phyloP scores from a whole-genome alignment of 2,888 invertebrate species.

The Zeuzera pyrina region DNA sequence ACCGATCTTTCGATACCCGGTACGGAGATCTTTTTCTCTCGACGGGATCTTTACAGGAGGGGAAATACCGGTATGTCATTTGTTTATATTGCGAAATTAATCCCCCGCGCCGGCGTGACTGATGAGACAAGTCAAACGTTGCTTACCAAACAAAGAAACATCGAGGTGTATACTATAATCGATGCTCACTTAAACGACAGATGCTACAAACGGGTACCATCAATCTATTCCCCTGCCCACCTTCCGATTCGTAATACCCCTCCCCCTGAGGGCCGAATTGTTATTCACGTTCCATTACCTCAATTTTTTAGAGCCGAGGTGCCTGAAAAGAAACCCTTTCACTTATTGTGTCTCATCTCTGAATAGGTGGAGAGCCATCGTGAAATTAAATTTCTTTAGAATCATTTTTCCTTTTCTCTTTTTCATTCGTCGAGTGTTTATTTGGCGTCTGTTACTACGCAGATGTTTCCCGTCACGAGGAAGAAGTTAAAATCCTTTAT shows the following conservation, averaged over 20 bases:
- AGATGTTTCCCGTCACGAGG: too few relatives aligned
- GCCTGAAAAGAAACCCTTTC: constrained; percentile 65
- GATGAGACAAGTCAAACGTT: constrained; percentile 54
- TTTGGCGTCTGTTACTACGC: too few relatives aligned
- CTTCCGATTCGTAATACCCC: constrained; percentile 24
- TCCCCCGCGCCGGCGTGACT: constrained; percentile 43
- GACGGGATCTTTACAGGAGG: constrained; percentile 21
- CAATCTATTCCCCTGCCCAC: constrained; percentile 51
- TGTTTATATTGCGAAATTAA: constrained; percentile 58
- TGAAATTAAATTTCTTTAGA: constrained; percentile 56
- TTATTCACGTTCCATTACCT: constrained; percentile 72
- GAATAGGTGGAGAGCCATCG: constrained; percentile 50
- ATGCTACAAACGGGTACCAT: constrained; percentile 69
- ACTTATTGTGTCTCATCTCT: constrained; percentile 62
- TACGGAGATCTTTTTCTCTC: constrained; percentile 34
- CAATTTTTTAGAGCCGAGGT: constrained; percentile 67
- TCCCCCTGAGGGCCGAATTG: constrained; percentile 53
- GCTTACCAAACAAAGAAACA: constrained; percentile 62
- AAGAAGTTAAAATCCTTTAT: too few relatives aligned
- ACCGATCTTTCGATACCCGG: constrained; percentile 28
- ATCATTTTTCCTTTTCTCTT: constrained; percentile 32
- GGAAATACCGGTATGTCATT: constrained; percentile 54
- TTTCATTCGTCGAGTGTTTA: constrained; percentile 22
- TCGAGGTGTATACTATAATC: constrained; percentile 63
- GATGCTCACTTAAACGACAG: constrained; percentile 69